Base-by-base conservation (phyloP, 2,113 vertebrate genomes). In the Rhegmatorhina hoffmannsi region DNA sequence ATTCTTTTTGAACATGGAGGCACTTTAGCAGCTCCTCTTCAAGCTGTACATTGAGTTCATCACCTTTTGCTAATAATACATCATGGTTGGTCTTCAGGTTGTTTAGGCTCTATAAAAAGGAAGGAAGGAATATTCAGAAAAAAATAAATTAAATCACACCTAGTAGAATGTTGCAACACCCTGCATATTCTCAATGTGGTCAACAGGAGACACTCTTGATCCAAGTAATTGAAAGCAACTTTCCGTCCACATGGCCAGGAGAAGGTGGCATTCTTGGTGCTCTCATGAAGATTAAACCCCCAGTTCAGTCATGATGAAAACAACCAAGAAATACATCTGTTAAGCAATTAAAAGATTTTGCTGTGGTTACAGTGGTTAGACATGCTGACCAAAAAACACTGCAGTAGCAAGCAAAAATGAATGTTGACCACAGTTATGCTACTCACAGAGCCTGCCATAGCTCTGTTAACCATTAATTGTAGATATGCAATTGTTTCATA, bases 51-150 rank as follows among this genome's bases (percentile, higher is more conserved):
- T 97, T 98, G 47, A 99, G 97, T 50, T 99, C 98, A 21, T 98
- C 98, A 62, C 98, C 96, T 92, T 98, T 98, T 64, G 50, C 90
- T 97, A 99, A 97, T 14, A 98, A 97, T 7, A 96, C 97, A n/a
- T 99, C 98, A 12, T 98, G 98, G 94, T 96, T 98, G 15, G 87
- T 92, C 94, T 98, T 99, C 52, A 99, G 94, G 6, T 95, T 97
- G 95, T 90, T 98, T 77, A 99, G 98, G 70, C 95, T 98, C 98
- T 99, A 46, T 9, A 85, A 76, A 49, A 78, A 59, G 34, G 43
- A 75, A 70, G n/a, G 21, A 79, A 77, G 34, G 40, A 74, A 43
- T 64, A 75, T 26, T 5, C 18, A 26, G 25, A 17, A 24, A 58
- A 68, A 72, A 49, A 69, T 3, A 31, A 36, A 47, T 58, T 2